phyloP scores from a whole-genome alignment of 2,113 vertebrate species.

The Saccopteryx leptura region DNA sequence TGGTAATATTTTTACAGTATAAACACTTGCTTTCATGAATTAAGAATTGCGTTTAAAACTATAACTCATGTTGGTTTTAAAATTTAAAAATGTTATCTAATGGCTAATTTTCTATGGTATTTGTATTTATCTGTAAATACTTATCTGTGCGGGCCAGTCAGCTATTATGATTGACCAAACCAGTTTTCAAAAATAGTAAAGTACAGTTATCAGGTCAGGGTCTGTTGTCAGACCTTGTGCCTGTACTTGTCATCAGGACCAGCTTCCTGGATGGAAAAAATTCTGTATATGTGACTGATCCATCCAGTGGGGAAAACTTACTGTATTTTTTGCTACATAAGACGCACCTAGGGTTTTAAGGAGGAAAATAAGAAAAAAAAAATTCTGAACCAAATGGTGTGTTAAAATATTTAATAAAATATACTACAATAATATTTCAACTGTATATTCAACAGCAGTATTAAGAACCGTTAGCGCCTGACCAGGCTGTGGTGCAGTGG shows the following conservation, averaged over 20 bases:
- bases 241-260: background rate
- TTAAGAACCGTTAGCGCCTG: too few relatives aligned
- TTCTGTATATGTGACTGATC: background rate
- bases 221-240: background rate
- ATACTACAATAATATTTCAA: too few relatives aligned
- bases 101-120: background rate
- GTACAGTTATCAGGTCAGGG: background rate
- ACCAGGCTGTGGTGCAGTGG: too few relatives aligned
- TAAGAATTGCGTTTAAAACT: slow-evolving; percentile 19
- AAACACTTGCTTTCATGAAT: background rate
- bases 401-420: too few relatives aligned
- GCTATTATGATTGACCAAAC: background rate
- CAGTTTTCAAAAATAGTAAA: slow-evolving; percentile 19
- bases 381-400: too few relatives aligned
- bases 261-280: background rate
- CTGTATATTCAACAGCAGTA: too few relatives aligned
- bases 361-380: too few relatives aligned
- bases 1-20: background rate
- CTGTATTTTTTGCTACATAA: too few relatives aligned
- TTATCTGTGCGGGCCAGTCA: background rate
- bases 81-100: background rate
- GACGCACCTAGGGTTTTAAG: too few relatives aligned
- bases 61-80: background rate
- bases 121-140: background rate
- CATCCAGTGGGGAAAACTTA: background rate